Conservation (phyloP, 2,797 vertebrate genomes). For the Poecilia gillii region DNA sequence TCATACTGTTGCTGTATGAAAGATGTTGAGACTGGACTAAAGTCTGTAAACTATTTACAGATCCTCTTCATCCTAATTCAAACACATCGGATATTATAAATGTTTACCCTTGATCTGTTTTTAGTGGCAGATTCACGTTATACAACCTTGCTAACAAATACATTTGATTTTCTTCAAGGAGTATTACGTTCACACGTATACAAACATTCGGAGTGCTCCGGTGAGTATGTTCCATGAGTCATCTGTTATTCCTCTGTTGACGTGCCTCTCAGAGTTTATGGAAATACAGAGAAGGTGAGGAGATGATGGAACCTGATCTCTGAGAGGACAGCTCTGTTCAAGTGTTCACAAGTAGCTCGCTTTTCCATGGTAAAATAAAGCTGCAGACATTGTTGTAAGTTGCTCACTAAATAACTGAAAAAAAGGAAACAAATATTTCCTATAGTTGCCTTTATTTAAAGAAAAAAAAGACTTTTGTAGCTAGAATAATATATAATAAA, state of each 20-base stretch:
- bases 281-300: conserved; percentile 43
- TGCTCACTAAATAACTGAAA: background rate
- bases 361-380: conserved; percentile 5
- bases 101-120: conserved; percentile 72
- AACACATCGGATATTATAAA: conserved; percentile 70
- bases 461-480: background rate
- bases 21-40: conserved; percentile 43
- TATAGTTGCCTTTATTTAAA: background rate
- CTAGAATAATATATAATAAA: background rate
- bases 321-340: conserved; percentile 16
- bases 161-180: conserved; percentile 43
- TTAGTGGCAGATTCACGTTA: conserved; percentile 62
- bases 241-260: conserved; percentile 27
- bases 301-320: conserved; percentile 15
- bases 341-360: conserved; percentile 13
- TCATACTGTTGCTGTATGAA: conserved; percentile 51
- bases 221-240: conserved; percentile 34
- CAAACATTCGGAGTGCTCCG: conserved; percentile 43
- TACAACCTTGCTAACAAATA: conserved; percentile 51
- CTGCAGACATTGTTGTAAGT: background rate
- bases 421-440: background rate
- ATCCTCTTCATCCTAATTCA: conserved; percentile 54
- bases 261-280: conserved; percentile 44
- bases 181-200: conserved; percentile 31
- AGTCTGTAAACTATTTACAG: conserved; percentile 69